Evolutionary conservation across 1,140 invertebrate genomes (phyloP), one percentile per base, ranked within the genome.

Genomic region (Pseudomyrmex dendroicus): DNA sequence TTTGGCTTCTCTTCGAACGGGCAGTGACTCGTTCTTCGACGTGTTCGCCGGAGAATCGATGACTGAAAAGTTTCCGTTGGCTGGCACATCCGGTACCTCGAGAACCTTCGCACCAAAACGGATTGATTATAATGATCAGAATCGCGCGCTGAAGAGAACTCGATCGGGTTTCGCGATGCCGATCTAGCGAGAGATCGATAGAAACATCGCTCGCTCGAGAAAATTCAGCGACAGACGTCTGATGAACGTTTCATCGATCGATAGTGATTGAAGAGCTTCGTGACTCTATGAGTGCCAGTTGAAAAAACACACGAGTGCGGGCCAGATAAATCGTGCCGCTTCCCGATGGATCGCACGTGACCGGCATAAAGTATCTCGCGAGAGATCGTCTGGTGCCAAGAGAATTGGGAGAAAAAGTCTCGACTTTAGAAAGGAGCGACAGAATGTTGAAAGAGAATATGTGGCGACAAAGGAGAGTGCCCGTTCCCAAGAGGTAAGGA

Each of bases 401-500:
- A 67, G 57, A 46, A 76, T 25, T 15, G 17, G 64, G 25, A 7
- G 25, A 17, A 35, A 66, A 64, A 68, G 44, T 54, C 44, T 12
- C 35, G 52, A 70, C 70, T 52, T 35, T 82, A 12, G 22, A 82
- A 20, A 84, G 67, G 64, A 73, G 54, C n/a, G 57, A 46, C 48
- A 88, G 12, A 73, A 89, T 87, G 85, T 74, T 77, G 82, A 86
- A 84, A 64, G 82, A 90, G 59, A 89, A 68, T 54, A 72, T 91
- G 73, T 92, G 92, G 90, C 89, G 92, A 66, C 93, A 93, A 82
- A 91, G 92, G 68, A 89, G 92, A 70, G 73, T 94, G 52, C 90
- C 87, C 54, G 91, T 94, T 73, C 92, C 93, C 2, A 94, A 94
- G 86, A 93, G 93, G 93, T 94, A 77, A 88, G 76, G n/a, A 13